Base-by-base conservation (phyloP, 2,113 vertebrate species). In the Gobius niger region DNA sequence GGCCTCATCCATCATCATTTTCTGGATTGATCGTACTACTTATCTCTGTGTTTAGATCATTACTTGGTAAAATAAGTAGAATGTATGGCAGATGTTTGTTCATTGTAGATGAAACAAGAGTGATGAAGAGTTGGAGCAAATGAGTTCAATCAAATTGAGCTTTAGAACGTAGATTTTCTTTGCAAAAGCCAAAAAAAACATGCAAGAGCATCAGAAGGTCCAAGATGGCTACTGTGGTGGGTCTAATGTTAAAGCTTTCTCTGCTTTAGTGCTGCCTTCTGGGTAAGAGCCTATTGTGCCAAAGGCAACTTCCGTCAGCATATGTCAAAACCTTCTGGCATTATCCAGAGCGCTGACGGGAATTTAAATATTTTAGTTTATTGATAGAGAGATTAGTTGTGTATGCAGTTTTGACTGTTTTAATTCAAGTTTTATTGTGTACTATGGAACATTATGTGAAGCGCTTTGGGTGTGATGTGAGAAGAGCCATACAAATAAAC, bases 291-390 rank as follows among this genome's bases (percentile, higher is more conserved):
- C 64, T 72, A 76, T 81, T 81, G 65, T 42, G 16, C 73, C 77
- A 86, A 79, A 83, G 70, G 73, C 52, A 62, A 72, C 18, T 73
- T 70, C 75, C 63, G 81, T 51, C 41, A 71, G 74, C 49, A 68
- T 65, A 57, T 73, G 63, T 77, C 77, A 65, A 80, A 82, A 54
- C 57, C 68, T 77, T 53, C 50, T 52, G 44, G 70, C 67, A 64
- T 79, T 75, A 63, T 75, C 34, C 61, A 54, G 68, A 75, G 61
- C 52, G 61, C 70, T 77, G 64, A 60, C 63, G 46, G 62, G 63
- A 49, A 12, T 15, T 34, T 34, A 34, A 34, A 34, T 34, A 34
- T 34, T 34, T 34, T 34, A 34, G 24, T 34, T 34, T 34, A 34
- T 34, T 34, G 24, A 34, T 34, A 34, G 24, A 15, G 47, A 8